Evolutionary conservation across 2,113 vertebrate species (phyloP), one percentile per base, ranked within the genome.

Genomic region (Perca fluviatilis): DNA sequence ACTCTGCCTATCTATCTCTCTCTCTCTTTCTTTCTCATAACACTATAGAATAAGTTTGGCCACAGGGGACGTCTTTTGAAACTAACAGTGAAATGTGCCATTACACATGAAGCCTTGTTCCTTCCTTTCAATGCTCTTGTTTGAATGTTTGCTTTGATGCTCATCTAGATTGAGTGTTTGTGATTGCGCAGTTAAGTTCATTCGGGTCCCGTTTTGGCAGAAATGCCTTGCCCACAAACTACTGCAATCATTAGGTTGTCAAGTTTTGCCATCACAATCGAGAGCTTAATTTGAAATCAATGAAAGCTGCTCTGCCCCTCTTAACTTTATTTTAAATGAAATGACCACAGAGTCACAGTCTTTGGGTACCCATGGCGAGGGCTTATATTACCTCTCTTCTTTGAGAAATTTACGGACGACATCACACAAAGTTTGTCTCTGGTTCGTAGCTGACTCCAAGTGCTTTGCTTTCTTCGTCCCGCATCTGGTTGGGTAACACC

Each of bases 261-360:
- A 81, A 43, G 70, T 80, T 76, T 79, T 51, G 15, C 74, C 23
- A 65, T 79, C 75, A 49, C 60, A 40, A 72, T 77, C 2, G 12
- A 71, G 64, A 60, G 30, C 72, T 65, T 74, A 62, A 61, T 87
- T 84, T 85, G 25, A 81, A 88, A 88, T 88, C 82, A 69, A 25
- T 62, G 58, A 71, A 74, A 68, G 71, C 69, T 16, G 56, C 40
- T 21, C 19, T 54, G 27, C 27, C 27, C 27, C 27, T 27, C 27
- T 27, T 27, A 27, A 27, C 2, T 27, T 27, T 27, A 27, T 27
- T 27, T 27, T 27, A 27, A 27, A 2, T 27, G 2, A 27, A 27
- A 27, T 27, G 27, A 27, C 27, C 27, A 27, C 1, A 27, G 27
- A 27, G 27, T 27, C 27, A 27, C 27, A 27, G 27, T 27, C 27